Evolutionary conservation across 2,888 invertebrate species (phyloP).

Genomic region (Plagodis dolabraria): DNA sequence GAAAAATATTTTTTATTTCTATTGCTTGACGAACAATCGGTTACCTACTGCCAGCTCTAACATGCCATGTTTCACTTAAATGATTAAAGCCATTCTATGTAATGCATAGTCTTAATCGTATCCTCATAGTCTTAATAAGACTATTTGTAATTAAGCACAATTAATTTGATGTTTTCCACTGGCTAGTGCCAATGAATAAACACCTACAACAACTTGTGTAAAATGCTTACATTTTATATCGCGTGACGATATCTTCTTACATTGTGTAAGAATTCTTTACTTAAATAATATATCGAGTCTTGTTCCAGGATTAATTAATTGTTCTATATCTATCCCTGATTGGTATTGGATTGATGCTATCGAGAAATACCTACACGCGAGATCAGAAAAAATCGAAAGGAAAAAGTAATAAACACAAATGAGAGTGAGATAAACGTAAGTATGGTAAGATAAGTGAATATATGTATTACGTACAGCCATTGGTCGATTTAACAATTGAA

Average conservation of each 20-base stretch:
- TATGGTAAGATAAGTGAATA: no score
- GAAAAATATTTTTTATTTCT: no score
- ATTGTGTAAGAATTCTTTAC: constrained; percentile 3
- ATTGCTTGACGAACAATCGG: no score
- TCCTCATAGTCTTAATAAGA: not conserved
- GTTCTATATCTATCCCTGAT: constrained; percentile 34
- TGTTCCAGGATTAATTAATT: constrained; percentile 42
- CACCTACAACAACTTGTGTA: constrained; percentile 9
- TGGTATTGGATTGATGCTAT: constrained; percentile 24
- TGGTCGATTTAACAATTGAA: no score
- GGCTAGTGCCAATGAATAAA: constrained; percentile 8
- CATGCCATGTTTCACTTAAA: no score
- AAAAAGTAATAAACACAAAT: no score
- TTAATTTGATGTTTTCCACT: constrained; percentile 5
- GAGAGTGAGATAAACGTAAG: no score
- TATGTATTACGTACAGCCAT: no score
- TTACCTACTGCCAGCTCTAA: no score
- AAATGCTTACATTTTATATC: constrained; percentile 11
- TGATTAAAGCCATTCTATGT: not conserved
- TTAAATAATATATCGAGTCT: constrained; percentile 33
- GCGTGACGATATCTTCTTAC: constrained; percentile 16
- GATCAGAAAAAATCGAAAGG: not conserved
- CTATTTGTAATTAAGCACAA: constrained; percentile 4
- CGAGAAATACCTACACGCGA: constrained; percentile 25
- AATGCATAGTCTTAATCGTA: not conserved